Conservation (phyloP, 2,113 vertebrate genomes). For the Gobius niger region DNA sequence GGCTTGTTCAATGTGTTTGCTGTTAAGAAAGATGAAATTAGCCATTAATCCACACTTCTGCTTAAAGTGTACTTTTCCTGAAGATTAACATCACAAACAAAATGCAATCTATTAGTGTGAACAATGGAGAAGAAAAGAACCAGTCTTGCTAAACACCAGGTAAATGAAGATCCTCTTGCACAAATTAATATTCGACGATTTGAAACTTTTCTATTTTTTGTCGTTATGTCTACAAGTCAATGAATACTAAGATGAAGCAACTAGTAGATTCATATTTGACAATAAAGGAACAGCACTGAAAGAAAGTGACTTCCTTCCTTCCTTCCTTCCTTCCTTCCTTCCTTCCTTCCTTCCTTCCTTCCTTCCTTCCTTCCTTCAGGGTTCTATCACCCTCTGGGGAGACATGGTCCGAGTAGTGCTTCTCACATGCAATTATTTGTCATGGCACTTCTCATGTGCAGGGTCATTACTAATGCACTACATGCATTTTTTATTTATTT, state of each 20-base stretch:
- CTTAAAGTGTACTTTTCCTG: slow-evolving; percentile 15
- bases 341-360: too few relatives aligned
- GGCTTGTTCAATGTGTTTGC: slow-evolving; percentile 15
- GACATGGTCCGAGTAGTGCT: too few relatives aligned
- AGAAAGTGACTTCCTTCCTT: neutral
- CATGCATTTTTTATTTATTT: too few relatives aligned
- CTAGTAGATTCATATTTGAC: neutral
- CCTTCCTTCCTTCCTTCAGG: too few relatives aligned
- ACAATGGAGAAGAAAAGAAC: neutral
- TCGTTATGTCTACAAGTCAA: neutral
- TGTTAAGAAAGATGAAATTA: slow-evolving; percentile 25
- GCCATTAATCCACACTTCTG: slow-evolving; percentile 11
- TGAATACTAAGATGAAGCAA: neutral
- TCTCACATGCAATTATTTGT: too few relatives aligned
- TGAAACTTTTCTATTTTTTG: neutral
- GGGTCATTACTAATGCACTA: too few relatives aligned
- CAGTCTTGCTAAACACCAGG: neutral
- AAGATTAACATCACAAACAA: slow-evolving; percentile 7
- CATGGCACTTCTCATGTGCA: too few relatives aligned
- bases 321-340: too few relatives aligned
- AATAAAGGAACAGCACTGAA: neutral
- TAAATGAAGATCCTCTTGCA: neutral
- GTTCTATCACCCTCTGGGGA: too few relatives aligned
- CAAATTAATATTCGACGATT: neutral
- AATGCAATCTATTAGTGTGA: neutral